Base-by-base conservation (phyloP, 2,888 invertebrate genomes). In the Aporophyla nigra region DNA sequence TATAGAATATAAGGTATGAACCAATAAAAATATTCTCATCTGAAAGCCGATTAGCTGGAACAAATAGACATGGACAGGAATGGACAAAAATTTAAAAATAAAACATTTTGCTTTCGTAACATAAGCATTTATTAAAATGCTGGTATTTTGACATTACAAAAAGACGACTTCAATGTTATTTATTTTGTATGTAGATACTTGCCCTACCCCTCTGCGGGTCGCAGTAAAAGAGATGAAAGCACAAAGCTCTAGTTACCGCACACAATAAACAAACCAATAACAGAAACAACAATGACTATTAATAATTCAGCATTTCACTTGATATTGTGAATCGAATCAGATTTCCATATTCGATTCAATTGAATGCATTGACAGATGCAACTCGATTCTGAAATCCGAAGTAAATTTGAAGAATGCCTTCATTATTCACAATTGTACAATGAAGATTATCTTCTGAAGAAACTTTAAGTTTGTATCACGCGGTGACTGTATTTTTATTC, bases 291-390 rank as follows among this genome's bases (percentile, higher is more conserved):
- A 70, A 63, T 51, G 16, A 59, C 27, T 51, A 71, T 65, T 63
- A 61, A 71, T 59, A 65, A 61, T 46, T 21, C 51, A 56, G n/a
- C 53, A 56, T 19, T 59, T 69, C n/a, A 46, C 16, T 76, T 73
- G 27, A 68, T 21, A 61, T 10, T 33, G 24, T 19, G 12, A 59
- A 61, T 59, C n/a, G 71, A 71, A 53, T 58, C 71, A 49, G 27
- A 76, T 71, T 80, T 61, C 12, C 59, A 76, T 77, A 66, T 69
- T 66, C 58, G 49, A 72, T 69, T 69, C n/a, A 68, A 69, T 71
- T 56, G 58, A 16, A 24, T 14, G 33, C 62, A 66, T 74, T 54
- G n/a, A 54, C 63, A 54, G 54, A 46, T 70, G 51, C 33, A 43
- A 75, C 43, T 61, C 46, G 43, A 59, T 59, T 61, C 69, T 51